phyloP scores from a whole-genome alignment of 1,140 invertebrate genomes.

The Drosophila setifemur region DNA sequence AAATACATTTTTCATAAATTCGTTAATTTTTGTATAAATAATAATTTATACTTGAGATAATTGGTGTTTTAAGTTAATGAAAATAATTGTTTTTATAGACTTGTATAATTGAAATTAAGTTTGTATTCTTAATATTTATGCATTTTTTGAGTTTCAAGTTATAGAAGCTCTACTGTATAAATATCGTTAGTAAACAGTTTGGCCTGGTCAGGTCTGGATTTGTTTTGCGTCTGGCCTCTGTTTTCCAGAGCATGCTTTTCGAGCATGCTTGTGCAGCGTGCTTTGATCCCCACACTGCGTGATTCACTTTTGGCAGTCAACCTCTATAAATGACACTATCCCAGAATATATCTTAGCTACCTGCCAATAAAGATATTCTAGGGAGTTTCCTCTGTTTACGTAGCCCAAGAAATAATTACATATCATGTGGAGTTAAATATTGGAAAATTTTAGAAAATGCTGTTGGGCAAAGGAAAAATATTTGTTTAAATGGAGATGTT shows the following conservation, averaged over 20 bases:
- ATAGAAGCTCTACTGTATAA: not conserved
- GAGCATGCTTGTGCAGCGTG: constrained; percentile 32
- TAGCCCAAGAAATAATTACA: not conserved
- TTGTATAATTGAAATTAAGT: not conserved
- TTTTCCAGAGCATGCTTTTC: constrained; percentile 14
- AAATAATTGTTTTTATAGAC: not conserved
- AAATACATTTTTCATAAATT: not conserved
- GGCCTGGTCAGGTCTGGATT: constrained; percentile 23
- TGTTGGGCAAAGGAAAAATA: too few species aligned
- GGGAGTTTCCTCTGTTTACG: not conserved
- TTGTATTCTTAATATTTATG: not conserved
- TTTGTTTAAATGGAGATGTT: too few species aligned
- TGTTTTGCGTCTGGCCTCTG: constrained; percentile 18
- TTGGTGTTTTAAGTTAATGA: too few species aligned
- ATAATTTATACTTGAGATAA: too few species aligned
- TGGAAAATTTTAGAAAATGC: not conserved
- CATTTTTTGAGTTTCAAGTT: not conserved
- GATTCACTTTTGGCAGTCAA: constrained; percentile 25
- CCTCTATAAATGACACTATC: constrained; percentile 6
- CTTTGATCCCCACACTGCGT: constrained; percentile 7
- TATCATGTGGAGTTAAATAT: not conserved
- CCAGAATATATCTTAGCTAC: not conserved
- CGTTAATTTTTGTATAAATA: not conserved
- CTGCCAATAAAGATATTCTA: not conserved
- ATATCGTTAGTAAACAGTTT: constrained; percentile 33